Evolutionary conservation across 2,797 vertebrate genomes (phyloP), one percentile per base, ranked within the genome.

Genomic region (Oreonectes daqikongensis): DNA sequence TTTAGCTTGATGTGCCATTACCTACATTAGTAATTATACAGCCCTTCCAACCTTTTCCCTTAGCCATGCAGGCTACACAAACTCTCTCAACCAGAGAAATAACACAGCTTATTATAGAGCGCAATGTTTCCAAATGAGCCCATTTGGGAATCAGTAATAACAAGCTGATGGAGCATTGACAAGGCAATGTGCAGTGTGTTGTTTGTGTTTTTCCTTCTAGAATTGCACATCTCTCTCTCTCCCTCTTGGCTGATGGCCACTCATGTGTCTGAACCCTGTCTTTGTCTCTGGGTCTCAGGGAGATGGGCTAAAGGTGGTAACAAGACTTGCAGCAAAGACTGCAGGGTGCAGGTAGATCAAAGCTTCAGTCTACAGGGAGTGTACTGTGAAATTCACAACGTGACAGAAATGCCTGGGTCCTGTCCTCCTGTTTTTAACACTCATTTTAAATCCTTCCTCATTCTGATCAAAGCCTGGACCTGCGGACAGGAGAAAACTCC

Each of bases 371-470:
- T 77, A 63, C 52, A n/a, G 64, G 63, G 72, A 72, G 55, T 26
- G 40, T 53, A 60, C 69, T 79, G 61, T 79, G 81, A 83, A 82
- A 71, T 67, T 80, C 81, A 57, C 75, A 32, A 71, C 64, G 75
- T 75, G 84, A 76, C 75, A 74, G 77, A 60, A 77, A 48, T 14
- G 61, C 81, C 85, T 75, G 83, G 78, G 81, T 82, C 75, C 78
- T 78, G 78, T 79, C 83, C 85, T 82, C 78, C 81, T 84, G 83
- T 81, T 84, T 75, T 67, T 65, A 74, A 64, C 60, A 71, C 28
- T 72, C 61, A 4, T 40, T 75, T 74, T 50, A 73, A 79, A 75
- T 72, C 72, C 48, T 61, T 65, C 67, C 1, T 77, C 57, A 46
- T 77, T 48, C 30, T 71, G 78, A 77, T 84, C 79, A 81, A 79